phyloP scores from a whole-genome alignment of 2,113 vertebrate genomes.

The Takifugu flavidus region DNA sequence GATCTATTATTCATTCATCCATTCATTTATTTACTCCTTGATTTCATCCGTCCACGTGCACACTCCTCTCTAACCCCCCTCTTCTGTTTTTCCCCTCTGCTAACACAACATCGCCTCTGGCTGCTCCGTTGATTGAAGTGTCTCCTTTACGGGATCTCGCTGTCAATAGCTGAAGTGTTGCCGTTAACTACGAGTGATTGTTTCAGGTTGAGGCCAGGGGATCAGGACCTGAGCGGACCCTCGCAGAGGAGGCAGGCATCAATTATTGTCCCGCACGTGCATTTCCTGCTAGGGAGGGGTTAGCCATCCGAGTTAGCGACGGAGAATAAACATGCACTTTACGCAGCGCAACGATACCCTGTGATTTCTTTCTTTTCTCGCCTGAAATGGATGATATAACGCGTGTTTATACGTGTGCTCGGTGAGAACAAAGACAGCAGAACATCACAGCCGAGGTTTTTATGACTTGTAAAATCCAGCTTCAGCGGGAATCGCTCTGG shows the following conservation, averaged over 20 bases:
- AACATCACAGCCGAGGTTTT: slow-evolving; percentile 58
- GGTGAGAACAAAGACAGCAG: slow-evolving; percentile 51
- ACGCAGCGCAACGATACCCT: not conserved
- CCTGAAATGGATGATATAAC: slow-evolving; percentile 28
- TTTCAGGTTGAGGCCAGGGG: slow-evolving; percentile 69
- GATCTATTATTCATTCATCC: slow-evolving; percentile 80
- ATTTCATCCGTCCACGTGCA: slow-evolving; percentile 73
- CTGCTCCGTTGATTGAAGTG: slow-evolving; percentile 75
- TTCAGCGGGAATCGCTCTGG: slow-evolving; percentile 52
- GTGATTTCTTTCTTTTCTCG: slow-evolving; percentile 9
- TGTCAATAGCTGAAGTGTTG: slow-evolving; percentile 77
- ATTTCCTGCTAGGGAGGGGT: slow-evolving; percentile 20
- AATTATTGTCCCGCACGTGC: slow-evolving; percentile 52
- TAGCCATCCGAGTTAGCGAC: not conserved
- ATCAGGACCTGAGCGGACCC: slow-evolving; percentile 70
- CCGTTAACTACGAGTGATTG: slow-evolving; percentile 76
- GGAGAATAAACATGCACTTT: not conserved
- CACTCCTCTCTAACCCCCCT: slow-evolving; percentile 30
- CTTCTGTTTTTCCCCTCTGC: slow-evolving; percentile 40
- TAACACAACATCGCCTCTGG: slow-evolving; percentile 67
- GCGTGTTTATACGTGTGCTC: slow-evolving; percentile 34
- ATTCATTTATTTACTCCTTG: slow-evolving; percentile 82
- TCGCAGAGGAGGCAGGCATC: slow-evolving; percentile 65
- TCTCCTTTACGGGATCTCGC: slow-evolving; percentile 75
- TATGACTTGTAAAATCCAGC: slow-evolving; percentile 56